A percentile compares a stretch with the other conserved stretches of the same genome.
Conservation (phyloP, 2,797 vertebrate genomes). For the Gallinago nigripennis region DNA sequence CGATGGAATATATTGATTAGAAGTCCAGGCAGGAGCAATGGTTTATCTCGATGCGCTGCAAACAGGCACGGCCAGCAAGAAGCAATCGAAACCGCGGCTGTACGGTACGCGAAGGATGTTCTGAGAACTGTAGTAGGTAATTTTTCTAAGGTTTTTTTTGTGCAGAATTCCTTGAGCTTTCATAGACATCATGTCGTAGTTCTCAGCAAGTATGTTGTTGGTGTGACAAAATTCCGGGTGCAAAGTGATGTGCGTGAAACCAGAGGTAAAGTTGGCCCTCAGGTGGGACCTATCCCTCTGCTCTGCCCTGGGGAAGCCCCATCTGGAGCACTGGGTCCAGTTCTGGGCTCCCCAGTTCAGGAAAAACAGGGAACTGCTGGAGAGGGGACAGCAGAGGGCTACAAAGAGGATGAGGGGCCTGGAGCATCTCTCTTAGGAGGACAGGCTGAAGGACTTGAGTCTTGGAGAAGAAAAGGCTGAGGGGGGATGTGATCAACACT, state of each 20-base stretch:
- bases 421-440: no score
- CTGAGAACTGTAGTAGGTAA: accelerated
- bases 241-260: background rate
- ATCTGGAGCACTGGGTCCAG: no score
- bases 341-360: no score
- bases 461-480: no score
- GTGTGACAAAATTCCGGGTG: background rate
- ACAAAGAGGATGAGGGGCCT: no score
- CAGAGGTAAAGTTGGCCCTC: background rate
- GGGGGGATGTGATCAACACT: no score
- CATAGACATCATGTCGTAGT: no score
- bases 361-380: no score
- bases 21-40: background rate
- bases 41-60: background rate
- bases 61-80: background rate
- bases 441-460: no score
- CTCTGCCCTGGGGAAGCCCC: no score
- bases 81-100: background rate
- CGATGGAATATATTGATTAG: background rate
- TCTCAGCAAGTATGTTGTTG: accelerated
- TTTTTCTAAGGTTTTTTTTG: background rate
- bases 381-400: no score
- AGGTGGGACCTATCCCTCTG: no score
- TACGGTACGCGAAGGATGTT: background rate
- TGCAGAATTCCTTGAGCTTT: background rate